A percentile compares a stretch with the other conserved stretches of the same genome.
Conservation (phyloP, 2,888 invertebrate genomes). For the Xestoiulus laeticollis region DNA sequence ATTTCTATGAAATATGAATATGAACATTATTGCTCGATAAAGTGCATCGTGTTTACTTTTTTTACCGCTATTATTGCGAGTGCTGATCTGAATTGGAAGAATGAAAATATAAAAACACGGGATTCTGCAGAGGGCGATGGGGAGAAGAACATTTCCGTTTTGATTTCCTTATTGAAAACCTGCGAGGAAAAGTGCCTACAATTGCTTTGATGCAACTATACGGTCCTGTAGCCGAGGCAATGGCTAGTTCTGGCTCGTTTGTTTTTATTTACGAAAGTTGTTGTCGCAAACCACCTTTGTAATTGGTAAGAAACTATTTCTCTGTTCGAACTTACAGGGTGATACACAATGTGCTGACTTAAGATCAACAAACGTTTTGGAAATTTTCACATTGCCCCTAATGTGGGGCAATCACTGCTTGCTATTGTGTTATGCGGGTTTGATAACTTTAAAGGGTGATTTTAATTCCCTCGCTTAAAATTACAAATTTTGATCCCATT, state of each 20-base stretch:
- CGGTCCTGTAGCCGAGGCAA: too few species aligned
- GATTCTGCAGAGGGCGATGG: background rate
- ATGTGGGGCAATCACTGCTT: background rate
- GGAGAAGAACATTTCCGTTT: background rate
- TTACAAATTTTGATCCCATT: background rate
- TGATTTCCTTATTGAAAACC: background rate
- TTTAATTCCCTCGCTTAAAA: background rate
- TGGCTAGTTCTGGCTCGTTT: conserved; percentile 10
- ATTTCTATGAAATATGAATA: conserved; percentile 29
- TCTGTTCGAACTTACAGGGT: too few species aligned
- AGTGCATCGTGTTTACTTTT: conserved; percentile 35
- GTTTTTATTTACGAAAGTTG: background rate
- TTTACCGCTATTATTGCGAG: conserved; percentile 19
- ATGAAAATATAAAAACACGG: conserved; percentile 5
- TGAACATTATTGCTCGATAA: conserved; percentile 34
- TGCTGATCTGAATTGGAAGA: conserved; percentile 15
- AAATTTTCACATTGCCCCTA: background rate
- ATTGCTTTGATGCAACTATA: too few species aligned
- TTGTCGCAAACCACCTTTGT: background rate
- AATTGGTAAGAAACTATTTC: too few species aligned
- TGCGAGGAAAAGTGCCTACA: background rate
- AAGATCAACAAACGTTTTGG: too few species aligned
- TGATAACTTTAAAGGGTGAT: background rate
- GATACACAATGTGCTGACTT: too few species aligned
- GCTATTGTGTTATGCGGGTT: background rate